Percentiles rank a stretch among this genome's conserved stretches.
Evolutionary conservation across 2,888 invertebrate genomes (phyloP).

Genomic region (Lysandra coridon): DNA sequence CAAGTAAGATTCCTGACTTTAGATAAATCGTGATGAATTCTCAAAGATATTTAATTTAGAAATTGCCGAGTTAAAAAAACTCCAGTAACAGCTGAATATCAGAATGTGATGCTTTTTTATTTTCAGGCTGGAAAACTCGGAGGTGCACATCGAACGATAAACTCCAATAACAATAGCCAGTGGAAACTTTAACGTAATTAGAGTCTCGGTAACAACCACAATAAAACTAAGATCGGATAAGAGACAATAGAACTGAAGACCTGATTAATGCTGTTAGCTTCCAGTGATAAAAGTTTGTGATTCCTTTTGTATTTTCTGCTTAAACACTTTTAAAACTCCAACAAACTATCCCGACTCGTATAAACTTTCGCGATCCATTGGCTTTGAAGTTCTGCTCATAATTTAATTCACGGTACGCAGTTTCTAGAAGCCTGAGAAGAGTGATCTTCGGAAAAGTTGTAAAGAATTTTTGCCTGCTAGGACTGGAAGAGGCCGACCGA

Average conservation of each 20-base stretch:
- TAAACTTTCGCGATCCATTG: slow-evolving; percentile 23
- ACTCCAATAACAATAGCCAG: neutral
- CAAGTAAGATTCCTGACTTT: too few species aligned
- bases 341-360: slow-evolving; percentile 18
- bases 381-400: slow-evolving; percentile 11
- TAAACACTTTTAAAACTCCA: slow-evolving; percentile 26
- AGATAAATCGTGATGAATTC: too few species aligned
- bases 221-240: slow-evolving; percentile 24
- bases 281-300: slow-evolving; percentile 24
- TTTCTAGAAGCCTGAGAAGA: neutral
- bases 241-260: slow-evolving; percentile 26
- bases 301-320: slow-evolving; percentile 29
- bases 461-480: neutral
- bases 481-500: too few species aligned
- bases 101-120: too few species aligned
- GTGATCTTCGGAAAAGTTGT: neutral
- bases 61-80: too few species aligned
- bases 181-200: neutral
- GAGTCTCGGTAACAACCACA: slow-evolving; percentile 7
- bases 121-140: neutral
- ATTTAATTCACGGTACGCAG: neutral
- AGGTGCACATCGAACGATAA: neutral
- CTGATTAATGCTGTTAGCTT: slow-evolving; percentile 16
- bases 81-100: too few species aligned
- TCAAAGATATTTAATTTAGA: too few species aligned